Base-by-base conservation (phyloP, 2,888 invertebrate genomes). In the Hirtodrosophila confusa region DNA sequence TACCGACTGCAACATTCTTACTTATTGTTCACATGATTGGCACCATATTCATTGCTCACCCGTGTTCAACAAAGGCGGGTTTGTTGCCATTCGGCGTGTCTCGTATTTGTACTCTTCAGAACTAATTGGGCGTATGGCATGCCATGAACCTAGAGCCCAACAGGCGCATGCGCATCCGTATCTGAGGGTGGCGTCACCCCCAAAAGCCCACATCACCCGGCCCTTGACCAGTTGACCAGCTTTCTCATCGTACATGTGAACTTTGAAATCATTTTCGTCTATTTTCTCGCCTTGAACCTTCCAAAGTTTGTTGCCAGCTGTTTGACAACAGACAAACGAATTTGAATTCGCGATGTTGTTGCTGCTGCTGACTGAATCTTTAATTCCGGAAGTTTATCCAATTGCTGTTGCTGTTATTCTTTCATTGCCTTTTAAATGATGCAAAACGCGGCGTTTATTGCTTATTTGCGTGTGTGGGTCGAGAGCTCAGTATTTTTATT, bases 371-470 rank as follows among this genome's bases (percentile, higher is more conserved):
- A 35, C 24, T 27, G 58, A 49, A 58, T 56, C 60, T 53, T 57
- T 41, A 61, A 62, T 65, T 70, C 79, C 78, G 78, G 78, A 78
- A 78, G 78, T 78, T 80, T 63, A 55, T 56, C 49, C 56, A 78
- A 69, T 75, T 73, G 58, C 58, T 39, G 33, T 37, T 63, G 44
- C 53, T 55, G 35, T 5, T 44, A 40, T 47, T 63, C 17, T 72
- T 72, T 72, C 64, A 82, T 82, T 48, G 63, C 49, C 48, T 67
- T 75, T 78, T 78, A 60, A 75, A 75, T 65, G 69, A 48, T 54
- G 61, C 40, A 40, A 45, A 53, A 48, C 24, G 62, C 29, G 40
- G 12, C 45, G 63, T 24, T 51, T 41, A 51, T 65, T 65, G 54
- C 51, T 69, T 69, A 54, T 54, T 41, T 24, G n/a, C 36, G 8